phyloP scores from a whole-genome alignment of 2,888 invertebrate species.

The Eurytoma adleriae region DNA sequence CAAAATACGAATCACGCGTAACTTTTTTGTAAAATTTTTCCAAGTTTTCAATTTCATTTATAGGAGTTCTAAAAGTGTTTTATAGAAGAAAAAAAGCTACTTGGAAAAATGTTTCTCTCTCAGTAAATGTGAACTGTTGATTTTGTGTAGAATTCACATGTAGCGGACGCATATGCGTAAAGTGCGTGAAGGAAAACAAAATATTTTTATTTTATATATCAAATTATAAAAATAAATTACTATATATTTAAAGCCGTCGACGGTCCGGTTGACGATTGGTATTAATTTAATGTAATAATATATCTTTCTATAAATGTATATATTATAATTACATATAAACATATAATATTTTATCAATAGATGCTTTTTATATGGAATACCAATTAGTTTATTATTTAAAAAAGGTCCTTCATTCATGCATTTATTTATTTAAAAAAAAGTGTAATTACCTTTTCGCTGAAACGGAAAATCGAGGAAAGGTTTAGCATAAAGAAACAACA shows the following conservation, averaged over 20 bases:
- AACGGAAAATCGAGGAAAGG: background rate
- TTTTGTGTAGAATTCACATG: too few relatives aligned
- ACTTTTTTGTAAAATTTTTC: too few relatives aligned
- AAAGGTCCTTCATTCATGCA: background rate
- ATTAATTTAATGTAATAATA: constrained; percentile 44
- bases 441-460: background rate
- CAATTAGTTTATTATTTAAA: constrained; percentile 9
- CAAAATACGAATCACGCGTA: too few relatives aligned
- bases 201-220: constrained; percentile 51
- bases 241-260: constrained; percentile 23
- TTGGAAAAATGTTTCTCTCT: too few relatives aligned
- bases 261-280: constrained; percentile 5
- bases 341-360: constrained; percentile 50
- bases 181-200: constrained; percentile 19
- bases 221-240: constrained; percentile 34
- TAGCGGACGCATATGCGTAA: background rate
- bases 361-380: constrained; percentile 52
- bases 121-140: too few relatives aligned
- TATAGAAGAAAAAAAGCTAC: too few relatives aligned
- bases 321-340: constrained; percentile 41
- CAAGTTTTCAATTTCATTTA: too few relatives aligned
- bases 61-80: too few relatives aligned
- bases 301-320: constrained; percentile 45
- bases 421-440: background rate
- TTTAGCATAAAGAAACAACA: constrained; percentile 6